Evolutionary conservation across 2,888 invertebrate species (phyloP).

Genomic region (Chironomus tentans): DNA sequence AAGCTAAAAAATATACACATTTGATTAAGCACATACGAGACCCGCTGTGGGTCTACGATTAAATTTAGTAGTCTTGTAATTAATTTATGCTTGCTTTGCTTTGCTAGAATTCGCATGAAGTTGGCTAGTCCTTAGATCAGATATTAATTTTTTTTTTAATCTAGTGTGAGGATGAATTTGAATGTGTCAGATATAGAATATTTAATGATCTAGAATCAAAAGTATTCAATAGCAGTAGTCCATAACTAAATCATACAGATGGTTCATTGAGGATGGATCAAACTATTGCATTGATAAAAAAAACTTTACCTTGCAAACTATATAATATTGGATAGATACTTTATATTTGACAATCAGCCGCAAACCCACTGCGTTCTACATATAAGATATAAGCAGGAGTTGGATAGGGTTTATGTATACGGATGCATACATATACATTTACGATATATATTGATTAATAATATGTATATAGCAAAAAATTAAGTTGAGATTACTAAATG

Average conservation of each 20-base stretch:
- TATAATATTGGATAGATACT: background rate
- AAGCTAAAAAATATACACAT: no score
- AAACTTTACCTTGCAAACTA: conserved; percentile 4
- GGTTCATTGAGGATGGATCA: background rate
- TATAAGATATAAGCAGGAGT: background rate
- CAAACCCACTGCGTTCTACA: conserved; percentile 59
- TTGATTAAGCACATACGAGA: background rate
- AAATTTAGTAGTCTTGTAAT: no score
- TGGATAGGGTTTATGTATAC: conserved; percentile 33
- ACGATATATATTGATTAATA: background rate
- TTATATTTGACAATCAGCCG: conserved; percentile 36
- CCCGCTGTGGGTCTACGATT: background rate
- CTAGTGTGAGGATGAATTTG: background rate
- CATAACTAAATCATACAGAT: background rate
- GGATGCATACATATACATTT: conserved; percentile 4
- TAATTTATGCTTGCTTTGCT: no score
- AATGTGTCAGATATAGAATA: background rate
- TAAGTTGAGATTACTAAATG: background rate
- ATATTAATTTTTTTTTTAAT: background rate
- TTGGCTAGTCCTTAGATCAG: background rate
- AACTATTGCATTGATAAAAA: background rate
- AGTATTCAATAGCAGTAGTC: background rate
- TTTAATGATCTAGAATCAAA: background rate
- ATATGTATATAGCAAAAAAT: background rate
- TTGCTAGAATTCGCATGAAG: background rate